These are phyloP conservation scores for Prochilodus magdalenae DNA, from an alignment of 2,113 vertebrate species.

Conservation along the genomic window DNA sequence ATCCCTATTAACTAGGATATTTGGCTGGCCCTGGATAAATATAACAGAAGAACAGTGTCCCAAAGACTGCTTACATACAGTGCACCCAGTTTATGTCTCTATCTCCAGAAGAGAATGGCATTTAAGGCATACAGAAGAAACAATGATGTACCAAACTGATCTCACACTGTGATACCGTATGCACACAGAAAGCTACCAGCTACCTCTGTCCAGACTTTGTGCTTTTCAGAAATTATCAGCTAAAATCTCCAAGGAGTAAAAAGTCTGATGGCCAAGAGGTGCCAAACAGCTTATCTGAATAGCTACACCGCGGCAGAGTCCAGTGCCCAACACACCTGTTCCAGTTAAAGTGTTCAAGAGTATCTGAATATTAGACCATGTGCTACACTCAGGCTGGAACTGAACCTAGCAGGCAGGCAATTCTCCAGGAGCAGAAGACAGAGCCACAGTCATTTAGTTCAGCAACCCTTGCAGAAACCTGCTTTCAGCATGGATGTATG, in stretches of 20 bases:
- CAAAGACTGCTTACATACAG: background rate
- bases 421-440: background rate
- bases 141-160: background rate
- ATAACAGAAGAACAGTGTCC: background rate
- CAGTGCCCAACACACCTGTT: constrained; percentile 25
- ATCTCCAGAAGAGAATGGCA: background rate
- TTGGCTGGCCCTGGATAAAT: background rate
- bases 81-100: background rate
- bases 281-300: background rate
- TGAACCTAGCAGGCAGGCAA: background rate
- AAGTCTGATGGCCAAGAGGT: background rate
- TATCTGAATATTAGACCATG: background rate
- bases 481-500: constrained; percentile 10
- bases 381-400: background rate
- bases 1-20: too few relatives aligned
- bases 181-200: background rate
- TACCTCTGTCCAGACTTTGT: background rate
- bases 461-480: background rate
- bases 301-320: background rate
- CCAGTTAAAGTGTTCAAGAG: background rate
- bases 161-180: background rate
- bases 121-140: constrained; percentile 24
- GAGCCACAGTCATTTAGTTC: background rate
- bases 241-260: background rate
- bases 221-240: background rate